Evolutionary conservation across 2,888 invertebrate genomes (phyloP).

Genomic region (Callinectes sapidus): DNA sequence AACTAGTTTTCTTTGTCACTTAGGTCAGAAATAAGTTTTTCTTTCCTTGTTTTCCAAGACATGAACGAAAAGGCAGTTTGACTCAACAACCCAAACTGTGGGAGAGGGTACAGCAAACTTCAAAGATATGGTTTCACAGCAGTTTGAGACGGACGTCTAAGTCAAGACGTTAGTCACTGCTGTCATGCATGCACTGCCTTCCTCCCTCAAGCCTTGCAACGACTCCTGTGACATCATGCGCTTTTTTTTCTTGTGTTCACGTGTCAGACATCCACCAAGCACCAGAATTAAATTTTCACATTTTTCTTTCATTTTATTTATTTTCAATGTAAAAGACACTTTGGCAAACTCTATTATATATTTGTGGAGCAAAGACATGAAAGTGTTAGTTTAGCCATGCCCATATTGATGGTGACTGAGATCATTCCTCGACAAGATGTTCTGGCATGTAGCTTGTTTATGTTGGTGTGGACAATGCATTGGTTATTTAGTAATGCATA

Average conservation of each 20-base stretch:
- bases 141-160: background rate
- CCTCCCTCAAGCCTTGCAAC: background rate
- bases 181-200: background rate
- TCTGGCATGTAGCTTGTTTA: background rate
- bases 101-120: constrained; percentile 5
- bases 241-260: background rate
- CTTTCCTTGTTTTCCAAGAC: constrained; percentile 5
- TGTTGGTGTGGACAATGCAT: background rate
- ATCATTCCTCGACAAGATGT: background rate
- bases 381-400: background rate
- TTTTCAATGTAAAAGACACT: background rate
- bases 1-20: background rate
- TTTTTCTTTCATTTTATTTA: background rate
- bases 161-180: background rate
- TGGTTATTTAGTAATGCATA: background rate
- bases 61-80: constrained; percentile 18
- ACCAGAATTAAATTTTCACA: background rate
- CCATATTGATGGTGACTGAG: background rate
- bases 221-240: background rate
- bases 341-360: background rate
- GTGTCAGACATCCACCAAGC: background rate
- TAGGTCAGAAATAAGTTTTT: constrained; percentile 13
- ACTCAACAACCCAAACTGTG: constrained; percentile 12
- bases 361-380: background rate
- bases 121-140: constrained; percentile 15